phyloP scores from a whole-genome alignment of 2,888 invertebrate species.

The Helicoverpa assulta region DNA sequence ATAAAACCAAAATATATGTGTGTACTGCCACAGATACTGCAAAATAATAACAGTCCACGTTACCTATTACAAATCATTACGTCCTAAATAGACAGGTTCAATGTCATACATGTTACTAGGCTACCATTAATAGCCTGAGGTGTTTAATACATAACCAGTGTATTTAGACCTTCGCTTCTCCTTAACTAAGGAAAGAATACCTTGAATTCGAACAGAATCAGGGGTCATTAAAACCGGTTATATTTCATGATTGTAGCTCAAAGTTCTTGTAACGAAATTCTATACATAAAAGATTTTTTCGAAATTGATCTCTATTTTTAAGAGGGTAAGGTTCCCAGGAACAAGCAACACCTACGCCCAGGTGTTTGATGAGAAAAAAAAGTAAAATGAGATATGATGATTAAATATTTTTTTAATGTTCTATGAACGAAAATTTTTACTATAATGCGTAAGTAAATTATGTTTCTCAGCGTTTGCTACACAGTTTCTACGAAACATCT shows the following conservation, averaged over 20 bases:
- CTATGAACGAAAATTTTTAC: slow-evolving; percentile 52
- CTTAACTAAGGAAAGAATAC: slow-evolving; percentile 42
- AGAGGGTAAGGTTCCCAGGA: slow-evolving; percentile 24
- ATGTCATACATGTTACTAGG: slow-evolving; percentile 58
- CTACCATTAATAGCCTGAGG: slow-evolving; percentile 65
- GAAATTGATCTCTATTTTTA: slow-evolving; percentile 50
- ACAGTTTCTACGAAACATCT: slow-evolving; percentile 6
- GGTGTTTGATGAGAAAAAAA: slow-evolving; percentile 61
- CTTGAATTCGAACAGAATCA: slow-evolving; percentile 47
- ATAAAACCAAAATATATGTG: slow-evolving; percentile 34
- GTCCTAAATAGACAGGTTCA: slow-evolving; percentile 68
- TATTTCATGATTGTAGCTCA: slow-evolving; percentile 70
- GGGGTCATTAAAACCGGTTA: slow-evolving; percentile 71
- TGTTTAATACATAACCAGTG: slow-evolving; percentile 61
- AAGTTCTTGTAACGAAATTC: slow-evolving; percentile 55
- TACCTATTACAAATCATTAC: slow-evolving; percentile 71
- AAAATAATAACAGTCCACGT: slow-evolving; percentile 57
- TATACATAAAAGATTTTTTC: slow-evolving; percentile 53
- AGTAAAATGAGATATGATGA: slow-evolving; percentile 63
- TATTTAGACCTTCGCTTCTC: slow-evolving; percentile 56
- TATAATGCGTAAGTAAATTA: slow-evolving; percentile 50
- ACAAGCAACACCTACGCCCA: slow-evolving; percentile 35
- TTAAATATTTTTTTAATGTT: slow-evolving; percentile 59
- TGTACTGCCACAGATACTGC: slow-evolving; percentile 39
- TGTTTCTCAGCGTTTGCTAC: slow-evolving; percentile 22